Evolutionary conservation across 53 echinoderm and acorn worm species (phyloP).

Genomic region (Crossaster papposus): DNA sequence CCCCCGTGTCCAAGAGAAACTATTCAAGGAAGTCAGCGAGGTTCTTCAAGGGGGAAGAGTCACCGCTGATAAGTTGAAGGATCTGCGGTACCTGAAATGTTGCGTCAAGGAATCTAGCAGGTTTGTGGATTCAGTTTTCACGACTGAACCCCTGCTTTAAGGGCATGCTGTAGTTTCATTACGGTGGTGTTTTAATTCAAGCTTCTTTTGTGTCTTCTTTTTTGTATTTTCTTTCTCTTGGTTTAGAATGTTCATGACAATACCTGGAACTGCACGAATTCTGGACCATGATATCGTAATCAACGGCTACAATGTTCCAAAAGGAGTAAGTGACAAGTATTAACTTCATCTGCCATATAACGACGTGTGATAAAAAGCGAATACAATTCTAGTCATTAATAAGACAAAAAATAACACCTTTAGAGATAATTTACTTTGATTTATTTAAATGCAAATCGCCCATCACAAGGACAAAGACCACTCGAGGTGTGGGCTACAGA

Average conservation of each 20-base stretch:
- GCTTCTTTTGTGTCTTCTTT: not conserved
- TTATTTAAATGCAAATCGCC: not conserved
- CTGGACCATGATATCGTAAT: constrained; percentile 60
- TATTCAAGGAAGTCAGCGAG: constrained; percentile 72
- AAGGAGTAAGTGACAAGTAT: constrained; percentile 40
- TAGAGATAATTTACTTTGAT: not conserved
- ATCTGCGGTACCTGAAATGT: constrained; percentile 84
- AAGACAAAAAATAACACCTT: too few relatives aligned
- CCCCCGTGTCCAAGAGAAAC: constrained; percentile 79
- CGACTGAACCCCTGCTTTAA: too few relatives aligned
- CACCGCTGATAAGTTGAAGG: constrained; percentile 69
- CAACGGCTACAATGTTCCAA: constrained; percentile 55
- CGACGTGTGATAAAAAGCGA: too few relatives aligned
- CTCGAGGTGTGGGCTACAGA: too few relatives aligned
- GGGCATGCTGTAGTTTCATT: not conserved
- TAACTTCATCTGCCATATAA: not conserved
- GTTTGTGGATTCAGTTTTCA: too few relatives aligned
- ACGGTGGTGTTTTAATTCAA: not conserved
- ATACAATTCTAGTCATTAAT: not conserved
- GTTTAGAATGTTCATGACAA: constrained; percentile 76
- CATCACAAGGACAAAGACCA: too few relatives aligned
- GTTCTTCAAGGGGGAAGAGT: constrained; percentile 66
- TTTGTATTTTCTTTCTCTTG: not conserved
- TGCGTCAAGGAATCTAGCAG: constrained; percentile 88
- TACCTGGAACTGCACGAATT: constrained; percentile 68